Evolutionary conservation across 2,797 vertebrate genomes (phyloP), one percentile per base, ranked within the genome.

Genomic region (Tokudaia tokunoshimensis): DNA sequence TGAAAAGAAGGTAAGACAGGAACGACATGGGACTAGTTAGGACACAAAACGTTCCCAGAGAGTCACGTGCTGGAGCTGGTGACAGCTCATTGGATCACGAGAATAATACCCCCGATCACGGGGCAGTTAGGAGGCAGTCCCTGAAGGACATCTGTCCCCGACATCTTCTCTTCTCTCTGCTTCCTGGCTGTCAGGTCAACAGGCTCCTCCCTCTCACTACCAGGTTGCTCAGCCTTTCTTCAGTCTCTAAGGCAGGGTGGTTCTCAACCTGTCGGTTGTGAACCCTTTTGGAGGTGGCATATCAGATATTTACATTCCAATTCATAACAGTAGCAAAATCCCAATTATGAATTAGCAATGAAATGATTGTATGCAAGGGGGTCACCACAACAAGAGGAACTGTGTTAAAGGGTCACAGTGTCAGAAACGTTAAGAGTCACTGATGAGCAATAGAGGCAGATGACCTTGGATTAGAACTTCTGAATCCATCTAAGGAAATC

Each of bases 1-100:
- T 52, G 34, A 81, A 86, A 75, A 83, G 20, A 93, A 90, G 59
- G 44, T 37, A 89, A 72, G 79, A 85, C 44, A 37, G 8, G 37
- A 34, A 37, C 0, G 17, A 6, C 44, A 74, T 2, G 0, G 7
- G 34, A 29, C 5, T 22, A 1, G 22, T 57, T 41, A 29, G 24
- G 47, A 57, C n/a, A 57, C 24, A 41, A 87, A 41, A 31, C 57
- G n/a, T 57, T 70, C n/a, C n/a, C 50, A 74, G 34, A 88, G n/a
- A 55, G 50, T 88, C 26, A 7, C 2, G 0, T 70, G 50, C 20
- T 57, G 47, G 47, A 14, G n/a, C 11, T 81, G 20, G 3, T 22
- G 22, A 59, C 20, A 41, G 20, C 9, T 55, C 13, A 29, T 5
- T 24, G 17, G 61, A 20, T 85, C 29, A n/a, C 2, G 9, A 37